Conservation (phyloP, 2,888 invertebrate species). For the Acleris emargana region DNA sequence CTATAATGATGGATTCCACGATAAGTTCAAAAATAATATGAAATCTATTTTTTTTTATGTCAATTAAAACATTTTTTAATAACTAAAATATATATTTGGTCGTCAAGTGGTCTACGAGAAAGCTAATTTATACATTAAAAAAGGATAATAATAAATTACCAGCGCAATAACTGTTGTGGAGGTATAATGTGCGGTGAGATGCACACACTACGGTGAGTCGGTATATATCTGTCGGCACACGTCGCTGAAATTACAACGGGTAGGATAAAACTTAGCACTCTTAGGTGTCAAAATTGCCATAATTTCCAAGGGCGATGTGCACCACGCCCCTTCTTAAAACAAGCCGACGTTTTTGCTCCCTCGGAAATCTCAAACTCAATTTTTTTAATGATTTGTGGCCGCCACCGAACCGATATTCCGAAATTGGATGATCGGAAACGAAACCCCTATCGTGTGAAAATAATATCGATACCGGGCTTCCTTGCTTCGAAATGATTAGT, state of each 20-base stretch:
- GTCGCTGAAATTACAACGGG: slow-evolving; percentile 75
- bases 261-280: slow-evolving; percentile 76
- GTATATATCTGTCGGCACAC: slow-evolving; percentile 61
- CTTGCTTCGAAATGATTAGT: slow-evolving; percentile 39
- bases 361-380: slow-evolving; percentile 69
- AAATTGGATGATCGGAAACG: slow-evolving; percentile 78
- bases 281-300: slow-evolving; percentile 83
- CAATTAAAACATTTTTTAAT: too few relatives aligned
- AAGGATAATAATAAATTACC: slow-evolving; percentile 7
- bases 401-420: slow-evolving; percentile 66
- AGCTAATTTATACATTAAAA: not conserved
- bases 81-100: too few relatives aligned
- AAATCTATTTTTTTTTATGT: too few relatives aligned
- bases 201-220: slow-evolving; percentile 51
- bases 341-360: slow-evolving; percentile 76
- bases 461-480: slow-evolving; percentile 57
- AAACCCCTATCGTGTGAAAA: slow-evolving; percentile 76
- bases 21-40: not conserved
- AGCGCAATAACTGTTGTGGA: slow-evolving; percentile 40
- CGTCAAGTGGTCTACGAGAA: not conserved
- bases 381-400: slow-evolving; percentile 80
- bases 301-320: slow-evolving; percentile 69
- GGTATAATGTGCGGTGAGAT: slow-evolving; percentile 47
- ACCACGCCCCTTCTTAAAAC: slow-evolving; percentile 72
- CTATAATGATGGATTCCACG: not conserved